phyloP scores from a whole-genome alignment of 2,888 invertebrate species.

The Chrysomela aeneicollis region DNA sequence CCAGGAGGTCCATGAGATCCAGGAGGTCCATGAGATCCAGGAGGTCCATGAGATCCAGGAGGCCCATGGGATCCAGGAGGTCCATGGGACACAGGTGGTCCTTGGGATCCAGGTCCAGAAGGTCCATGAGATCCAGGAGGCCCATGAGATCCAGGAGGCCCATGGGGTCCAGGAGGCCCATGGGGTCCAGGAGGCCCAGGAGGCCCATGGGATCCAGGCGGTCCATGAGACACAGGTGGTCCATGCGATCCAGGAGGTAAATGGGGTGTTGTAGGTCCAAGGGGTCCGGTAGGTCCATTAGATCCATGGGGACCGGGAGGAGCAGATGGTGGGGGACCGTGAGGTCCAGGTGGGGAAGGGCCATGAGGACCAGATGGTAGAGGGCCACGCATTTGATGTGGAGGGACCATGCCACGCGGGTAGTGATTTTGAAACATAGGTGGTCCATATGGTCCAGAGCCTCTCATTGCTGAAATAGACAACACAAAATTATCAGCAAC shows the following conservation, averaged over 20 bases:
- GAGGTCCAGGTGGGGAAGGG: constrained; percentile 25
- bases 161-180: not conserved
- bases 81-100: not conserved
- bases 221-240: constrained; percentile 32
- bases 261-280: not conserved
- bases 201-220: constrained; percentile 35
- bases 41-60: not conserved
- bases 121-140: not conserved
- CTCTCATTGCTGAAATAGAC: constrained; percentile 38
- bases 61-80: not conserved
- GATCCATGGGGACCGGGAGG: not conserved
- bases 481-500: too few species aligned
- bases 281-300: not conserved
- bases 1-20: not conserved
- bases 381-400: constrained; percentile 35
- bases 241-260: not conserved
- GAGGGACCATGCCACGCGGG: constrained; percentile 39
- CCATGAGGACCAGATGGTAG: not conserved
- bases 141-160: not conserved
- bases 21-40: not conserved
- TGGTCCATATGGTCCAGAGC: constrained; percentile 44
- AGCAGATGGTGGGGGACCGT: not conserved
- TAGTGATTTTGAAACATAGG: constrained; percentile 52
- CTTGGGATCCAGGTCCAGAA: not conserved
- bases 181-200: constrained; percentile 21